Percentiles rank a stretch among this genome's conserved stretches.
phyloP scores from a whole-genome alignment of 1,140 invertebrate genomes.

The Drosophila sp. region DNA sequence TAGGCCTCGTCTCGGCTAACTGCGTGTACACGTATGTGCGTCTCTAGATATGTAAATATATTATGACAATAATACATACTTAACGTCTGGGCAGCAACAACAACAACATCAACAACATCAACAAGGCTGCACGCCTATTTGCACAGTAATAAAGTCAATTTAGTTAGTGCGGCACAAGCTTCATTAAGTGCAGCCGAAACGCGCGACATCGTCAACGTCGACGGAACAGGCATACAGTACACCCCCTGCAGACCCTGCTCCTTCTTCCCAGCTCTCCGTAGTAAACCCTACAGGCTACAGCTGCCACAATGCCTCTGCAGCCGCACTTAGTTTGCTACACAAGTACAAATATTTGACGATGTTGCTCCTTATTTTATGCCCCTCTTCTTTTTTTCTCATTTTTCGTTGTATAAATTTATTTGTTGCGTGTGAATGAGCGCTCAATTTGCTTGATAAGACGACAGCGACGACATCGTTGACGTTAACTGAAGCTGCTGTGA shows the following conservation, averaged over 20 bases:
- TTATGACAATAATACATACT: slow-evolving; percentile 73
- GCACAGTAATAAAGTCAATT: slow-evolving; percentile 80
- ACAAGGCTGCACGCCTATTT: slow-evolving; percentile 65
- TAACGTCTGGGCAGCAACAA: slow-evolving; percentile 48
- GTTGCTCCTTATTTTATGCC: background rate
- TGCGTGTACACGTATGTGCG: background rate
- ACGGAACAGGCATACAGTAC: slow-evolving; percentile 26
- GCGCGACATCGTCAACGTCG: slow-evolving; percentile 60
- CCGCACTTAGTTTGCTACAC: slow-evolving; percentile 45
- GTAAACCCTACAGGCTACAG: slow-evolving; percentile 12
- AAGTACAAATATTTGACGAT: slow-evolving; percentile 59
- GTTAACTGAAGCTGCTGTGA: slow-evolving; percentile 40
- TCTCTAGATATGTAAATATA: slow-evolving; percentile 62
- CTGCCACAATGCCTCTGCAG: slow-evolving; percentile 31
- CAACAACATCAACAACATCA: slow-evolving; percentile 29
- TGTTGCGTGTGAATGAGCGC: slow-evolving; percentile 77
- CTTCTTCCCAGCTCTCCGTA: too few species aligned
- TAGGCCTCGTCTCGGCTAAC: slow-evolving; percentile 24
- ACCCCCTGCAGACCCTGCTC: slow-evolving; percentile 3
- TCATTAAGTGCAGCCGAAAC: slow-evolving; percentile 76
- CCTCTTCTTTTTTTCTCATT: background rate
- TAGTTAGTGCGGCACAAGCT: slow-evolving; percentile 63
- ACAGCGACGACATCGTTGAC: slow-evolving; percentile 48
- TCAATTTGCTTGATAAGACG: slow-evolving; percentile 75
- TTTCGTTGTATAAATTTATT: slow-evolving; percentile 58